phyloP scores from a whole-genome alignment of 1,140 invertebrate species.

The Oreohelix idahoensis region DNA sequence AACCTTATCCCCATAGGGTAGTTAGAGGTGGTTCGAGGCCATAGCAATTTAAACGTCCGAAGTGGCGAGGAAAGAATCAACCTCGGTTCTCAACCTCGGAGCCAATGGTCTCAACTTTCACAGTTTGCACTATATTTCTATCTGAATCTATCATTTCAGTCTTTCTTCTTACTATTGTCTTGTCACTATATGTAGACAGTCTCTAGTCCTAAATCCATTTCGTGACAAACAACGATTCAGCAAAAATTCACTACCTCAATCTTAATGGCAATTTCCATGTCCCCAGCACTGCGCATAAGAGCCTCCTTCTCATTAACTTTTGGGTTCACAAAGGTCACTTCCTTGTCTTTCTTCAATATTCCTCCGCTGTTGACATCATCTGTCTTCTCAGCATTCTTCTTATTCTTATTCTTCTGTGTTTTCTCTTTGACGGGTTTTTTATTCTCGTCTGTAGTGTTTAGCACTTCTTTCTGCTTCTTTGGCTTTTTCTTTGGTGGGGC shows the following conservation, averaged over 20 bases:
- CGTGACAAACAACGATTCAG: too few relatives aligned
- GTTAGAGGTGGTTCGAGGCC: too few relatives aligned
- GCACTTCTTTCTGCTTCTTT: slow-evolving; percentile 26
- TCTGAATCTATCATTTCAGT: too few relatives aligned
- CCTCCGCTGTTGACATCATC: slow-evolving; percentile 23
- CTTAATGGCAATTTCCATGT: slow-evolving; percentile 55
- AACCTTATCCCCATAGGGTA: too few relatives aligned
- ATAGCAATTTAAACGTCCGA: too few relatives aligned
- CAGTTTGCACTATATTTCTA: too few relatives aligned
- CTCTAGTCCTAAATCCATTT: too few relatives aligned
- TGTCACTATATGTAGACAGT: too few relatives aligned
- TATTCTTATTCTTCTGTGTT: background rate
- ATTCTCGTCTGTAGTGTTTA: slow-evolving; percentile 46
- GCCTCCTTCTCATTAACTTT: slow-evolving; percentile 60
- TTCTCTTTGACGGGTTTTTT: background rate
- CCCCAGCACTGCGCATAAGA: slow-evolving; percentile 51
- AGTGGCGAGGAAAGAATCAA: too few relatives aligned
- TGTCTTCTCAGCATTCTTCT: slow-evolving; percentile 24
- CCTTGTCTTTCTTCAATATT: slow-evolving; percentile 40
- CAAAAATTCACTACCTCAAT: slow-evolving; percentile 24
- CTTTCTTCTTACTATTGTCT: too few relatives aligned
- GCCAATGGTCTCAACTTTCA: too few relatives aligned
- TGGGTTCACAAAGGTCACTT: slow-evolving; percentile 56
- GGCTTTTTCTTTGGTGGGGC: slow-evolving; percentile 40
- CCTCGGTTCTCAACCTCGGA: too few relatives aligned